Evolutionary conservation across 2,888 invertebrate genomes (phyloP).

Genomic region (Cephus runcator): DNA sequence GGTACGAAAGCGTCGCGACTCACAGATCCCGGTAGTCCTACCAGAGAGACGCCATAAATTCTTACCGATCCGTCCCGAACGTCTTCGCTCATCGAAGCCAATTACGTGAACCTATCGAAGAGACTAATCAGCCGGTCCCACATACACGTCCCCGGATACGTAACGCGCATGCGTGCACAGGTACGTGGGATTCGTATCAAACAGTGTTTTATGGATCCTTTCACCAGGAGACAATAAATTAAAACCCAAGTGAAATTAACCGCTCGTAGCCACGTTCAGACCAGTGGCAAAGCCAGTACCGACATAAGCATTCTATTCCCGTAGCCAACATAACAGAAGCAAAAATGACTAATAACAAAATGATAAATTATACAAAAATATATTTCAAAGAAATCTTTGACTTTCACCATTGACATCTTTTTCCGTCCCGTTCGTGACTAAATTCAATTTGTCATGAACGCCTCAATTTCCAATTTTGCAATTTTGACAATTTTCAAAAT

Average conservation of each 20-base stretch:
- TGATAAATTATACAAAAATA: background rate
- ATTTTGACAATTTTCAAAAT: background rate
- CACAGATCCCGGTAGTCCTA: background rate
- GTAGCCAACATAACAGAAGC: background rate
- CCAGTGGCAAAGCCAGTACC: background rate
- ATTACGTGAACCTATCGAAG: background rate
- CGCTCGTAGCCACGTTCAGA: constrained; percentile 10
- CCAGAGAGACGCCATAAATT: background rate
- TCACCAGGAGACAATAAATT: constrained; percentile 54
- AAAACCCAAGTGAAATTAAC: constrained; percentile 48
- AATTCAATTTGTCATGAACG: background rate
- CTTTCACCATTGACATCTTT: background rate
- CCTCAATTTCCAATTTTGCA: background rate
- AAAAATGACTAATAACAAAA: background rate
- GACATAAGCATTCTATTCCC: background rate
- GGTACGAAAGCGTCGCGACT: background rate
- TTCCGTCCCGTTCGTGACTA: background rate
- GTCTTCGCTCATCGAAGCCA: constrained; percentile 1
- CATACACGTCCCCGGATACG: background rate
- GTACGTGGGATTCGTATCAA: constrained; percentile 10
- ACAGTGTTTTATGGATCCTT: constrained; percentile 34
- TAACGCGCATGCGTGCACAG: background rate
- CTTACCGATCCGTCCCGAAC: background rate
- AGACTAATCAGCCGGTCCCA: background rate
- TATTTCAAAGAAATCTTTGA: background rate